phyloP scores from a whole-genome alignment of 2,113 vertebrate species.

The Heliornis fulica region DNA sequence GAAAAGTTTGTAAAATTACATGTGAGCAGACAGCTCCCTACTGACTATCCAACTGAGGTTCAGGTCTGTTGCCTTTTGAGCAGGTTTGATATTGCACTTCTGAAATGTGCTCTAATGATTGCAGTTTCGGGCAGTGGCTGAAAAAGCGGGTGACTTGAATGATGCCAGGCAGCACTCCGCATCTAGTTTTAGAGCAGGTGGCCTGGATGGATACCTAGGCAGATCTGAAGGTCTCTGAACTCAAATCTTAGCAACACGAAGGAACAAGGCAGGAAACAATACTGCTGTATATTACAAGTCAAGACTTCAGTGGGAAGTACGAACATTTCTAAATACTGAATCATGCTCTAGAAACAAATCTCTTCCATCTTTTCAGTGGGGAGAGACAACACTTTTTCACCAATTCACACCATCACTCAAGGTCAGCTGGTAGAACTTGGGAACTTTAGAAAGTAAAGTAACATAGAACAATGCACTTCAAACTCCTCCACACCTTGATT shows the following conservation, averaged over 20 bases:
- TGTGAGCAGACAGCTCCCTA: neutral
- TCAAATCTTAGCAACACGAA: neutral
- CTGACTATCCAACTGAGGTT: neutral
- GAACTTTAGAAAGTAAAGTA: neutral
- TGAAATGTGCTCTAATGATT: neutral
- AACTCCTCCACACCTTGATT: neutral
- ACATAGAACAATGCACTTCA: neutral
- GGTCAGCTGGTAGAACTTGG: neutral
- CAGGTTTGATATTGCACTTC: neutral
- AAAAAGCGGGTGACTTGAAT: neutral
- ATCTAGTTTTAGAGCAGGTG: neutral
- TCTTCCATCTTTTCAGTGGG: neutral
- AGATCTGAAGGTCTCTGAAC: neutral
- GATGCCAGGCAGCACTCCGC: neutral
- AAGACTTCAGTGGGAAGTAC: neutral
- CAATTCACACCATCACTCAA: neutral
- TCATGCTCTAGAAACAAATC: neutral
- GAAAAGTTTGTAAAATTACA: slow-evolving; percentile 1
- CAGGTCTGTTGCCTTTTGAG: neutral
- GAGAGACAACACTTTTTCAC: neutral
- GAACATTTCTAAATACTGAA: neutral
- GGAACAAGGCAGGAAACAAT: neutral
- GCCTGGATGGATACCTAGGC: neutral
- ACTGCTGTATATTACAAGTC: neutral
- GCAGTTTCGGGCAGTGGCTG: neutral